phyloP scores from a whole-genome alignment of 2,797 vertebrate species.

The Amniataba percoides region DNA sequence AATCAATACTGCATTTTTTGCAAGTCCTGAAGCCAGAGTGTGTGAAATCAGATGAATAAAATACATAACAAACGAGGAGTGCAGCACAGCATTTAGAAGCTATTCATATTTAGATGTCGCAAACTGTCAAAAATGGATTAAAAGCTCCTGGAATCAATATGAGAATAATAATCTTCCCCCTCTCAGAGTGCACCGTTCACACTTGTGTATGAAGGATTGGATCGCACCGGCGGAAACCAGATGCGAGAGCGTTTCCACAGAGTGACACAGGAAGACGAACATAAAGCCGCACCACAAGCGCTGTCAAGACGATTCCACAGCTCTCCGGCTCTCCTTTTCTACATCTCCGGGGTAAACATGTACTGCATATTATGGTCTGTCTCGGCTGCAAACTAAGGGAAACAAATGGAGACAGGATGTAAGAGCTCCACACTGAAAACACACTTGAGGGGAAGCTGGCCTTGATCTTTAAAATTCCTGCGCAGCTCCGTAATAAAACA shows the following conservation, averaged over 20 bases:
- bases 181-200: slow-evolving; percentile 11
- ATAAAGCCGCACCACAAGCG: slow-evolving; percentile 36
- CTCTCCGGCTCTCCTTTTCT: slow-evolving; percentile 13
- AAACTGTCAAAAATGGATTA: slow-evolving; percentile 43
- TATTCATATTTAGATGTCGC: slow-evolving; percentile 25
- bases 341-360: slow-evolving; percentile 43
- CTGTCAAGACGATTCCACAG: slow-evolving; percentile 41
- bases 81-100: slow-evolving; percentile 30
- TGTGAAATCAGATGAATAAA: slow-evolving; percentile 50
- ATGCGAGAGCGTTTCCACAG: background rate
- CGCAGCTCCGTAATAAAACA: slow-evolving; percentile 8
- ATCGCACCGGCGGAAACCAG: background rate
- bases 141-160: slow-evolving; percentile 24
- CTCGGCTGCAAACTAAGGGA: slow-evolving; percentile 29
- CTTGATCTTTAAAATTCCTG: slow-evolving; percentile 40
- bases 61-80: slow-evolving; percentile 17
- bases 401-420: slow-evolving; percentile 32
- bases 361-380: slow-evolving; percentile 6
- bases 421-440: slow-evolving; percentile 10
- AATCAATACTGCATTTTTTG: slow-evolving; percentile 37
- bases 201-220: slow-evolving; percentile 12
- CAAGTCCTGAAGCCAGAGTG: background rate
- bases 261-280: slow-evolving; percentile 35
- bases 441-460: slow-evolving; percentile 19
- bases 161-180: background rate